A percentile compares a stretch with the other conserved stretches of the same genome.
Evolutionary conservation across 2,888 invertebrate genomes (phyloP).

Genomic region (Himalopsyche tibetana): DNA sequence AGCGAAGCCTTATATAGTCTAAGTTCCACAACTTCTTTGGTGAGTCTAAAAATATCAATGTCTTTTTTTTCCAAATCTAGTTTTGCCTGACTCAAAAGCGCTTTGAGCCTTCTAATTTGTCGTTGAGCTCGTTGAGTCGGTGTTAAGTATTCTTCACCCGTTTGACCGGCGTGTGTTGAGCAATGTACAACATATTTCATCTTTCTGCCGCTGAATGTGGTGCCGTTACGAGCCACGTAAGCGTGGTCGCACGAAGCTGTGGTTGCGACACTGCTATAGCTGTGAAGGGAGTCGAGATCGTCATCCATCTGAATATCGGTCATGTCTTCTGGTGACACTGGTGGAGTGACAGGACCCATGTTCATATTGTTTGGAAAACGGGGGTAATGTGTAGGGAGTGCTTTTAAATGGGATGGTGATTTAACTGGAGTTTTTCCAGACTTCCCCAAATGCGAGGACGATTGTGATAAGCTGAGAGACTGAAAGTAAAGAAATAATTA

Average conservation of each 20-base stretch:
- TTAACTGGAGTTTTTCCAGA: constrained; percentile 60
- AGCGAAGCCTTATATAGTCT: constrained; percentile 87
- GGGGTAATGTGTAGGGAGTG: constrained; percentile 62
- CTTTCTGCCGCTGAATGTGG: constrained; percentile 82
- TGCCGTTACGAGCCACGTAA: constrained; percentile 86
- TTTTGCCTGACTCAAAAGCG: constrained; percentile 83
- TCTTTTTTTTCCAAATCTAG: constrained; percentile 89
- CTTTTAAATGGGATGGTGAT: constrained; percentile 59
- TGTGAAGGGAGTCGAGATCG: constrained; percentile 87
- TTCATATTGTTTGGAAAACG: constrained; percentile 55
- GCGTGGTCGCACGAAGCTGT: constrained; percentile 90
- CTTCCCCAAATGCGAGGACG: constrained; percentile 46
- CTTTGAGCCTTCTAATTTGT: constrained; percentile 86
- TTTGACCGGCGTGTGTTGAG: constrained; percentile 85
- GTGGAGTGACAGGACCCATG: constrained; percentile 78
- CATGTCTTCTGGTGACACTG: constrained; percentile 79
- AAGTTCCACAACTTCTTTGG: constrained; percentile 88
- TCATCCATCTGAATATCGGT: constrained; percentile 77
- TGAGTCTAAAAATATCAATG: constrained; percentile 86
- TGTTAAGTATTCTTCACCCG: constrained; percentile 90
- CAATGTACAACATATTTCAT: constrained; percentile 91
- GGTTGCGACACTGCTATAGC: constrained; percentile 87
- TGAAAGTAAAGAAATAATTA: constrained; percentile 69
- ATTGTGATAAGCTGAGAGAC: constrained; percentile 72
- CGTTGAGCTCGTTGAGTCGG: constrained; percentile 91